Conservation (phyloP, 2,113 vertebrate genomes). For the Mohoua ochrocephala region DNA sequence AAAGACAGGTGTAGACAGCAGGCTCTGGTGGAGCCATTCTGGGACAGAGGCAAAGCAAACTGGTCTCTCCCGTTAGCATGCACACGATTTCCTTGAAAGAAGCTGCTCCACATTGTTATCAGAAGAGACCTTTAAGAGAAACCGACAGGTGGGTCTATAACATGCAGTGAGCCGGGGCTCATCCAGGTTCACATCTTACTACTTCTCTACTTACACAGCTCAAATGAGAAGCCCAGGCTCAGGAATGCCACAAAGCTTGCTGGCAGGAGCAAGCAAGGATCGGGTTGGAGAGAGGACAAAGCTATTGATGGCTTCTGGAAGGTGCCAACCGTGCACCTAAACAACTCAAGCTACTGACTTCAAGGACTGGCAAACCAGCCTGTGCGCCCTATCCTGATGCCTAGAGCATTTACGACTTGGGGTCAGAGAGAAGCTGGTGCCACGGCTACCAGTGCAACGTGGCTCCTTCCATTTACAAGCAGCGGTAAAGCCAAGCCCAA, state of each 20-base stretch:
- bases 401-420: background rate
- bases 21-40: background rate
- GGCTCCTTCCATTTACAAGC: background rate
- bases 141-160: background rate
- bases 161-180: fast-evolving
- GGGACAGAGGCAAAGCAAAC: background rate
- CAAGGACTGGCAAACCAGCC: background rate
- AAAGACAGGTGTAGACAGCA: background rate
- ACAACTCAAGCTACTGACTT: background rate
- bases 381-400: background rate
- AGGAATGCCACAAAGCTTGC: background rate
- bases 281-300: background rate
- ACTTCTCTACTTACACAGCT: background rate
- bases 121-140: background rate
- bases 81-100: background rate
- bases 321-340: background rate
- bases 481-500: background rate
- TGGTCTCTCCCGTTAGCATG: background rate
- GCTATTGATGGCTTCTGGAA: background rate
- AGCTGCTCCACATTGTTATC: background rate
- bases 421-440: background rate
- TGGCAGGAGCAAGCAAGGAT: background rate
- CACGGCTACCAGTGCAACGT: background rate
- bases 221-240: background rate
- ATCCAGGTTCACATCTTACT: background rate